Base-by-base conservation (phyloP, 1,140 invertebrate species). In the Fopius arisanus region DNA sequence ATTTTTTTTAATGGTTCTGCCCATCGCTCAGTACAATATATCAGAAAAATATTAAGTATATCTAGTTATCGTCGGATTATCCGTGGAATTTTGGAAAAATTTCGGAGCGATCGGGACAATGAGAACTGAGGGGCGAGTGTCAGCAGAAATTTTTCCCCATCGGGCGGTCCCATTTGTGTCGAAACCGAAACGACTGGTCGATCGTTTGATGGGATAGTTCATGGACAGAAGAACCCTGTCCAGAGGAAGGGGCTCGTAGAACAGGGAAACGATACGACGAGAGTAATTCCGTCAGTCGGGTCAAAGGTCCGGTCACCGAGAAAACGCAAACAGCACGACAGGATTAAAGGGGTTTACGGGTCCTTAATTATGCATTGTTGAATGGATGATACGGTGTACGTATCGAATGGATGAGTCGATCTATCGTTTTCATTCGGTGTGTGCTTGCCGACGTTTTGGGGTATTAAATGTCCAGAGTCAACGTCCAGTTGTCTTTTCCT, bases 331-430 rank as follows among this genome's bases (percentile, higher is more conserved):
- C 79, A 80, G 70, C 78, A 80, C 75, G 75, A 78, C 73, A 76
- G 79, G 80, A 83, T 83, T 83, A 81, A 83, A 81, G 78, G 81
- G 81, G 76, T n/a, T 62, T 33, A 80, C 78, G 77, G 72, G 73
- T 79, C 79, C 79, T 83, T 83, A 81, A 83, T 83, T 83, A 83
- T 83, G 80, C 81, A 81, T 81, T 81, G 79, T 80, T 71, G 72
- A 79, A 80, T 78, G 74, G 68, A 33, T 71, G 68, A 70, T 66
- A 66, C 73, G 51, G 33, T 65, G 21, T 68, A 51, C 33, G 37
- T 70, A 62, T 69, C 67, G 29, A 59, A 59, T 37, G 28, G 28
- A 33, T 68, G 23, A 21, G 28, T 69, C 16, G 37, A 66, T 41
- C 72, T 74, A 74, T 76, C 75, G 68, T 76, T 76, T 73, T 73